Evolutionary conservation across 2,888 invertebrate genomes (phyloP), one percentile per base, ranked within the genome.

Genomic region (Parascotia fuliginaria): DNA sequence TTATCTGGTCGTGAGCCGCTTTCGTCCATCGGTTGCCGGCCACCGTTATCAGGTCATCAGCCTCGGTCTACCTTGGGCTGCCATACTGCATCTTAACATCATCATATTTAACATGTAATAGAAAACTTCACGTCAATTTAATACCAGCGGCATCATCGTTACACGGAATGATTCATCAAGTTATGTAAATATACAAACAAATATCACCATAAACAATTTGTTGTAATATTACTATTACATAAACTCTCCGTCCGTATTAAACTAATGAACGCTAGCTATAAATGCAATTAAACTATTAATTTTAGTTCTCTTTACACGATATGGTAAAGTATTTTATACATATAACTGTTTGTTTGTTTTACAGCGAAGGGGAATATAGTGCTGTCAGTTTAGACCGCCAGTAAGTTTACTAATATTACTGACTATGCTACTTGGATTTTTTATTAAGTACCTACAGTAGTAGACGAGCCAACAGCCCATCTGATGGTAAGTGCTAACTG

Each of bases 161-260:
- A 29, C 40, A 15, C 40, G 14, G 24, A 22, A 9, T 24, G 27
- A 34, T 27, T 29, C 27, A 53, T 47, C 44, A 56, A n/a, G 31
- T 60, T 60, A 60, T 43, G 40, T 60, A 53, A 60, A 56, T 27
- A 54, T 32, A 44, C 34, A 52, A 39, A 54, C 45, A 38, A 47
- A 50, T 34, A 54, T 46, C 32, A 58, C 38, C 37, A 1, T 40
- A 42, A 54, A 54, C 47, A 42, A 44, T 57, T 50, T 39, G 37
- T 54, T 31, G 32, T 31, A 60, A 46, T 14, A 9, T 37, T 31
- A n/a, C 7, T 27, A 6, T 60, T 61, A 46, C 28, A 46, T 57
- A 61, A 57, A 11, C 31, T 9, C 9, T 38, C 14, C 19, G 12
- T 39, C 33, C 42, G 43, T 61, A 48, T 56, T 55, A 44, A 27